Percentiles rank a stretch among this genome's conserved stretches.
phyloP scores from a whole-genome alignment of 2,797 vertebrate genomes.

The Bradypus variegatus region DNA sequence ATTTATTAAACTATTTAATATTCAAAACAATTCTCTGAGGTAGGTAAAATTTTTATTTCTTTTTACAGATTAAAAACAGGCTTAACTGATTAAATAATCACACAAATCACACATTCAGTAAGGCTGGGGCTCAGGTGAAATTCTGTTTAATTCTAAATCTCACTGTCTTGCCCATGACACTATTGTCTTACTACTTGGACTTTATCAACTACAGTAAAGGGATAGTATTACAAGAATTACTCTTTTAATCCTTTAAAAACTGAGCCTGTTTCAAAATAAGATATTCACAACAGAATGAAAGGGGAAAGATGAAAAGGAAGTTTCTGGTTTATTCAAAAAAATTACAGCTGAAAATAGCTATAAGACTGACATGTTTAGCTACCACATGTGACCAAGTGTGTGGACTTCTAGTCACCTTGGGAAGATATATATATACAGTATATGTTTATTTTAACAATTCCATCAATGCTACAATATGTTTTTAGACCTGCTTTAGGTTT shows the following conservation, averaged over 20 bases:
- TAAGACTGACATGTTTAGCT: not conserved
- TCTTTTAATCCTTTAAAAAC: conserved; percentile 8
- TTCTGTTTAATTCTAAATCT: conserved; percentile 18
- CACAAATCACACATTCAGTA: not conserved
- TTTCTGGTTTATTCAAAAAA: conserved; percentile 37
- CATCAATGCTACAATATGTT: not conserved
- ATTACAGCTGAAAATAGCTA: not conserved
- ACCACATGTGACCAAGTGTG: not conserved
- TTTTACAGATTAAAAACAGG: conserved; percentile 11
- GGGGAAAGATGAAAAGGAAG: conserved; percentile 34
- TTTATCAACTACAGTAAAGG: not conserved
- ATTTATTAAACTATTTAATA: conserved; percentile 39
- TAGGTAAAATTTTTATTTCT: conserved; percentile 18
- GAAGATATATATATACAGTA: not conserved
- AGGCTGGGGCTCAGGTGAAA: conserved; percentile 2
- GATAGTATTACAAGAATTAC: not conserved
- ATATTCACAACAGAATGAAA: conserved; percentile 24
- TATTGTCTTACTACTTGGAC: not conserved
- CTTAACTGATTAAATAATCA: conserved; percentile 20
- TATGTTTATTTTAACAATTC: conserved; percentile 16
- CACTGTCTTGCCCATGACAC: not conserved
- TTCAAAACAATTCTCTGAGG: conserved; percentile 5
- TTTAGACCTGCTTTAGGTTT: not conserved
- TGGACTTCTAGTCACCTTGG: not conserved
- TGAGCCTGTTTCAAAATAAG: conserved; percentile 15